A percentile compares a stretch with the other conserved stretches of the same genome.
These are phyloP conservation scores for Brachypalpus laphriformis DNA, from an alignment of 2,888 invertebrate species.

Conservation along the genomic window DNA sequence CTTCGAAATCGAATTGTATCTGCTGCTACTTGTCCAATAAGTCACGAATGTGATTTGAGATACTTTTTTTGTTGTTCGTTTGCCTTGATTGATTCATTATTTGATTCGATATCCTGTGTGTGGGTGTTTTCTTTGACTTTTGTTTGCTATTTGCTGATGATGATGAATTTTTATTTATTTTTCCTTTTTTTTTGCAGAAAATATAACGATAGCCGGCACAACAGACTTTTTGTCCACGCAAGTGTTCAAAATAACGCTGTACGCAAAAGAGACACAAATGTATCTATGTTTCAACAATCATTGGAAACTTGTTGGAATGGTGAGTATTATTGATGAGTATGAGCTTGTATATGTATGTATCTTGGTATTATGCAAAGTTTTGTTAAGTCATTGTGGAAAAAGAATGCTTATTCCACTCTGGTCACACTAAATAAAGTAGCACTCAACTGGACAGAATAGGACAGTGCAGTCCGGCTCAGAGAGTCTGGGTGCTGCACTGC, in stretches of 20 bases:
- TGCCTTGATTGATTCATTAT: slow-evolving; percentile 48
- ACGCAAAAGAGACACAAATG: slow-evolving; percentile 88
- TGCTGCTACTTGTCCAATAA: slow-evolving; percentile 47
- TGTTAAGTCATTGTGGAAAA: too few species aligned
- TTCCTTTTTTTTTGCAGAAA: slow-evolving; percentile 79
- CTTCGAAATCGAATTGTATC: slow-evolving; percentile 7
- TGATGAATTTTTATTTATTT: slow-evolving; percentile 25
- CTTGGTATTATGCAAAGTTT: too few species aligned
- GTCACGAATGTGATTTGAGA: slow-evolving; percentile 50
- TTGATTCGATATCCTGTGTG: slow-evolving; percentile 63
- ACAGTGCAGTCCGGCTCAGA: too few species aligned
- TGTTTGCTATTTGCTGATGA: slow-evolving; percentile 46
- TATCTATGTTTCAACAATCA: slow-evolving; percentile 90
- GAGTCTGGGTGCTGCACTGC: too few species aligned
- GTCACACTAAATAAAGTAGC: too few species aligned
- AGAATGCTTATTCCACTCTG: too few species aligned
- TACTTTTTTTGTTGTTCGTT: too few species aligned
- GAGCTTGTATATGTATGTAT: too few species aligned
- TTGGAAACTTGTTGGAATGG: slow-evolving; percentile 89
- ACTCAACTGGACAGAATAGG: too few species aligned
- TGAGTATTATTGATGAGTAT: too few species aligned
- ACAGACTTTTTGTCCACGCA: slow-evolving; percentile 81
- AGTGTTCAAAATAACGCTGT: slow-evolving; percentile 82
- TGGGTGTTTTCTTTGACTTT: slow-evolving; percentile 31
- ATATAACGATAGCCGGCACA: slow-evolving; percentile 83